phyloP scores from a whole-genome alignment of 2,797 vertebrate species.

The Arnoldichthys spilopterus region DNA sequence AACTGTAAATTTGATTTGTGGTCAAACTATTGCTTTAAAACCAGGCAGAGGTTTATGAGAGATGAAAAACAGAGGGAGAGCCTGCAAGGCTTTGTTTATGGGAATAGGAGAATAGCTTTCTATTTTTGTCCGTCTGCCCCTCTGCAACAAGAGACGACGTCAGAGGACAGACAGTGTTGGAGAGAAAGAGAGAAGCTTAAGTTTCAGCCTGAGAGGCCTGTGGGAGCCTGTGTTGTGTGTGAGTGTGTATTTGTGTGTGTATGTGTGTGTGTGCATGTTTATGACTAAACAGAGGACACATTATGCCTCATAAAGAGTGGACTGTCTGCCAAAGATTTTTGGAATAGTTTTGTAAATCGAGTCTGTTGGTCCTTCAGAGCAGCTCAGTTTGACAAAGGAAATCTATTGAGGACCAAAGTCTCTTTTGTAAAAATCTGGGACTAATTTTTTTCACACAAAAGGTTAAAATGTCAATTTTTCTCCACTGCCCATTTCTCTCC shows the following conservation, averaged over 20 bases:
- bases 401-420: conserved; percentile 23
- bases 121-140: conserved; percentile 77
- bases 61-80: conserved; percentile 32
- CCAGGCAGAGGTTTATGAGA: conserved; percentile 16
- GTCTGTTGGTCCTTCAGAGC: neutral
- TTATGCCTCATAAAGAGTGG: conserved; percentile 49
- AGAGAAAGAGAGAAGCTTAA: conserved; percentile 47
- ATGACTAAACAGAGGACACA: conserved; percentile 45
- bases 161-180: conserved; percentile 47
- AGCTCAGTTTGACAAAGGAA: conserved; percentile 34
- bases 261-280: conserved; percentile 17
- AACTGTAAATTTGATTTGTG: neutral
- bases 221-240: conserved; percentile 49
- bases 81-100: conserved; percentile 63
- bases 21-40: neutral
- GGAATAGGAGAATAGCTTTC: conserved; percentile 69
- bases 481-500: conserved; percentile 46
- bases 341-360: conserved; percentile 39
- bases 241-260: conserved; percentile 43
- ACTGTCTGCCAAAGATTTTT: conserved; percentile 41
- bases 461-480: conserved; percentile 7
- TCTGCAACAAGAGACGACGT: conserved; percentile 68
- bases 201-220: conserved; percentile 44
- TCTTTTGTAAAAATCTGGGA: conserved; percentile 14
- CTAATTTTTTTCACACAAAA: conserved; percentile 16